Evolutionary conservation across 1,140 invertebrate genomes (phyloP).

Genomic region (Drosophila subpulchrella): DNA sequence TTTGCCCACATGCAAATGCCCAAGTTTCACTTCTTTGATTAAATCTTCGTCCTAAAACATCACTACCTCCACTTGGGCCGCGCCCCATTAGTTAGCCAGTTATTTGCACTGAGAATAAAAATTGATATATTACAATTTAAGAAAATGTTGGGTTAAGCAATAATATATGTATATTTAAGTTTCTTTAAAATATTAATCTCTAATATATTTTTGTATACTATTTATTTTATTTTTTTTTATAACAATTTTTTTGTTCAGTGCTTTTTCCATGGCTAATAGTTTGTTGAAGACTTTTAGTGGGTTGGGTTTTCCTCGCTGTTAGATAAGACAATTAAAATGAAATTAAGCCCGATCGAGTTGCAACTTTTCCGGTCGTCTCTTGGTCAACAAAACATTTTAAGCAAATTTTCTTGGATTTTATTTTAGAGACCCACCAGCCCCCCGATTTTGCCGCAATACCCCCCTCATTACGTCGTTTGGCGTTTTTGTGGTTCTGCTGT

Average conservation of each 20-base stretch:
- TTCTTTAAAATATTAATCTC: no score
- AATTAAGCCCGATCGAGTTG: constrained; percentile 28
- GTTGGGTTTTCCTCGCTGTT: not conserved
- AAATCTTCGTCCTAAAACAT: constrained; percentile 24
- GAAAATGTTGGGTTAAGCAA: no score
- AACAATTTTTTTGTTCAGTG: not conserved
- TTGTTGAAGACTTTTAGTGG: not conserved
- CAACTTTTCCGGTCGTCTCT: constrained; percentile 22
- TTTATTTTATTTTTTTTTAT: no score
- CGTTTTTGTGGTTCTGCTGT: constrained; percentile 72
- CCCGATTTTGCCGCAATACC: constrained; percentile 5
- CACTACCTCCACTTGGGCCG: constrained; percentile 5
- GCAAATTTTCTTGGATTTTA: constrained; percentile 47
- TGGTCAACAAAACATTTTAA: constrained; percentile 18
- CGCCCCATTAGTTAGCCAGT: constrained; percentile 26
- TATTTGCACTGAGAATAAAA: constrained; percentile 4
- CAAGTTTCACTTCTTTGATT: constrained; percentile 29
- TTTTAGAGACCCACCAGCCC: constrained; percentile 7
- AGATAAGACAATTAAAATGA: constrained; percentile 40
- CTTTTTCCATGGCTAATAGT: not conserved
- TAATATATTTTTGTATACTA: no score
- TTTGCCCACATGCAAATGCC: constrained; percentile 28
- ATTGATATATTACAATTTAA: not conserved
- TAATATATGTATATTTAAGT: no score
- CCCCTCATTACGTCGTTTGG: constrained; percentile 27